Evolutionary conservation across 2,888 invertebrate genomes (phyloP), one percentile per base, ranked within the genome.

Genomic region (Hypselothyrea guttata): DNA sequence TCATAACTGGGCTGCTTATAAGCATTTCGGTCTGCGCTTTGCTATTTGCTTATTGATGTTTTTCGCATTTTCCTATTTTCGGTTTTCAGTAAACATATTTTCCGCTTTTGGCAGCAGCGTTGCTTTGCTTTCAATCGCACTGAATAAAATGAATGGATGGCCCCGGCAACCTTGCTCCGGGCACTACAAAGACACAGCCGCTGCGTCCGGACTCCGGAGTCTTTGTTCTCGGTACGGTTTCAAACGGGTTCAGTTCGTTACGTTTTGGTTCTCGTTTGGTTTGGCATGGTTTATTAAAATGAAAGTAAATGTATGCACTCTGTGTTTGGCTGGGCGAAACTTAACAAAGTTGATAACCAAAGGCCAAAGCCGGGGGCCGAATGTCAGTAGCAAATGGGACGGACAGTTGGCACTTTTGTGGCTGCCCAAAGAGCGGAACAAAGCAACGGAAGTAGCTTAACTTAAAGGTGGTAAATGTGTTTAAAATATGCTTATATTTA

Each of bases 41-140:
- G 5, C 22, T 22, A 22, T 22, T 15, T 28, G 1, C 7, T 7
- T 2, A 28, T 33, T 49, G 15, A 4, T 13, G n/a, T 30, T 12
- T 30, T 44, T n/a, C 7, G 8, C 12, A 42, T 62, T 67, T 61
- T 49, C 35, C 34, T 47, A 41, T 48, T 62, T 62, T 48, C 47
- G 11, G 38, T 75, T 70, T 73, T 76, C 71, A 4, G 22, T 22
- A 22, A 65, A 65, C 42, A 64, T 57, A 61, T 76, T 71, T 73
- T 73, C 22, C 3, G 22, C 5, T 71, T 79, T 73, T 57, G 66
- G 71, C 64, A 34, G 61, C 61, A 62, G 76, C 51, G 28, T 48
- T 76, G 79, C 59, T 51, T 62, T 54, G 75, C 68, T 71, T 78
- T 79, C 82, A 79, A 79, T 79, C 82, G 75, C 58, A 78, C 68